A percentile compares a stretch with the other conserved stretches of the same genome.
Conservation (phyloP, 35 echinoderm and acorn worm genomes). For the Chiridota heheva region DNA sequence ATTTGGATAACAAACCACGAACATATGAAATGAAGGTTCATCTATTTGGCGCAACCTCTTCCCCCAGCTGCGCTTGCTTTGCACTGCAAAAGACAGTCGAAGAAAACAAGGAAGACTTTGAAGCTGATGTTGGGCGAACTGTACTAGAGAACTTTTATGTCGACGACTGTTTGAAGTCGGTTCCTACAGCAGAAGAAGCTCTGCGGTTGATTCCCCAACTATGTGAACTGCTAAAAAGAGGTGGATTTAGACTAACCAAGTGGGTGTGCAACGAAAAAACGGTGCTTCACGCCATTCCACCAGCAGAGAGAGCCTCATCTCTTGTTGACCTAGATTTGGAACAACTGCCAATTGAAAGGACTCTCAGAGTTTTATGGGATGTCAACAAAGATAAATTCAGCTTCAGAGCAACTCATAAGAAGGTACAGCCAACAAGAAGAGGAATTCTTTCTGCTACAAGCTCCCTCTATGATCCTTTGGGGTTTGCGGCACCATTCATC, state of each 20-base stretch:
- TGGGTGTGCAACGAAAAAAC: neutral
- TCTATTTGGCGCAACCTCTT: slow-evolving; percentile 47
- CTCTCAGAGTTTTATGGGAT: slow-evolving; percentile 31
- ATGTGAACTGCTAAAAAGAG: neutral
- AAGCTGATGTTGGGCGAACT: neutral
- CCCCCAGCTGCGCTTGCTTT: slow-evolving; percentile 50
- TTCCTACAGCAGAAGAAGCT: neutral
- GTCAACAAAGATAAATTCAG: slow-evolving; percentile 27
- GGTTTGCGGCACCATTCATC: slow-evolving; percentile 34
- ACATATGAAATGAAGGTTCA: slow-evolving; percentile 38
- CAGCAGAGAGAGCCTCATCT: slow-evolving; percentile 13
- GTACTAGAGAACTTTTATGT: slow-evolving; percentile 22
- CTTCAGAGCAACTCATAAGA: slow-evolving; percentile 10
- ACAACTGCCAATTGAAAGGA: slow-evolving; percentile 50
- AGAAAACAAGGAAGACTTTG: slow-evolving; percentile 15
- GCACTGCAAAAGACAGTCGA: slow-evolving; percentile 48
- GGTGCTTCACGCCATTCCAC: neutral
- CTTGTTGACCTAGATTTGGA: slow-evolving; percentile 30
- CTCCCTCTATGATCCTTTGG: slow-evolving; percentile 53
- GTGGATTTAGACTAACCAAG: slow-evolving; percentile 18
- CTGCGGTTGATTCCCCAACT: neutral
- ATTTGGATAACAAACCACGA: slow-evolving; percentile 12
- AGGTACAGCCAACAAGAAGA: slow-evolving; percentile 19
- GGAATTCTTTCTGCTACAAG: slow-evolving; percentile 28
- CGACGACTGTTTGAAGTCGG: slow-evolving; percentile 31